Base-by-base conservation (phyloP, 2,888 invertebrate species). In the Leptopterna dolabrata region DNA sequence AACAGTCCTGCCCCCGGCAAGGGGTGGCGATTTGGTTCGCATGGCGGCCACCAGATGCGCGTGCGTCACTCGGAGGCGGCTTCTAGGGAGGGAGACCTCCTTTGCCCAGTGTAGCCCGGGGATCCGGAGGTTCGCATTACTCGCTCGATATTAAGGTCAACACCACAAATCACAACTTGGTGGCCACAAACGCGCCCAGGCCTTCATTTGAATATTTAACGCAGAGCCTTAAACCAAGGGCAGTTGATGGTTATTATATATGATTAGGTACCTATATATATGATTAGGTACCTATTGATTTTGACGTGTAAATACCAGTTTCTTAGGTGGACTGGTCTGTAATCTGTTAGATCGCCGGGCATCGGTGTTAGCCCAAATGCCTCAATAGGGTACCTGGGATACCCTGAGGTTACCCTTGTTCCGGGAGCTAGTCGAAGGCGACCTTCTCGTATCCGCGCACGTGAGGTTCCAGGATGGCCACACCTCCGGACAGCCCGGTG, bases 401-500 rank as follows among this genome's bases (percentile, higher is more conserved):
- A 76, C 76, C 76, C 30, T n/a, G 29, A n/a, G 36, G 76, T 13
- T 30, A 6, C 36, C 36, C 76, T 9, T 2, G 29, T 36, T 2
- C 30, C 6, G 3, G 27, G n/a, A n/a, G 24, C 14, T 71, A 71
- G 71, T 4, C 19, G 7, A 24, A 14, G 55, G 1, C 71, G 24
- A 27, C 71, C 19, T 71, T 24, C 11, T 14, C 24, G 24, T 19
- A 4, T 1, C 30, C 29, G 13, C 3, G 36, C 70, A 70, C 70
- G 73, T 16, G 73, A 55, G 19, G 3, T 55, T 19, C 16, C 73
- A 76, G 76, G 43, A 89, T 89, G 88, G 88, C 88, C 71, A 89
- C 88, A 6, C 89, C 89, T 29, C 89, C 89, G 45, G 89, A 89
- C 88, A 87, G 87, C n/a, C 89, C 89, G 89, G 95, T 96, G 89